Base-by-base conservation (phyloP, 2,888 invertebrate genomes). In the Drosophila sordidapex region DNA sequence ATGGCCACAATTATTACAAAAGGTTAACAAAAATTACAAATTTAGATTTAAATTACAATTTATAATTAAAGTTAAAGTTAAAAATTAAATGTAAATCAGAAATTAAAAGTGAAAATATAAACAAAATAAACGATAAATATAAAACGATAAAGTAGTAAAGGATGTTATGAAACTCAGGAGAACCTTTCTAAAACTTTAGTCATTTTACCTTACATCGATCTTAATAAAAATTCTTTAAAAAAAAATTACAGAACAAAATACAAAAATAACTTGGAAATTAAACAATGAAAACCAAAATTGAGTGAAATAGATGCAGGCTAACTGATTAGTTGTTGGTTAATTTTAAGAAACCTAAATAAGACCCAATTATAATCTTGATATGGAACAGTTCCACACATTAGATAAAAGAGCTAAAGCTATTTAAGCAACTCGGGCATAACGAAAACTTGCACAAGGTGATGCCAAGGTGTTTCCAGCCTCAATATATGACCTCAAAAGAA, bases 401-500 rank as follows among this genome's bases (percentile, higher is more conserved):
- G 21, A 18, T 38, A 18, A 18, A 25, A 18, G 31, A 54, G 33
- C n/a, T 54, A 0, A 4, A 43, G 62, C 54, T 51, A 51, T 65
- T 18, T 27, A 25, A n/a, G 27, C 29, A 46, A 27, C 21, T 35
- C 54, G 18, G 40, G 33, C 58, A 65, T 65, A 54, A 48, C 46
- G 36, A 63, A 63, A 72, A 48, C 29, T 31, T 54, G 36, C 27
- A 51, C 48, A 70, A 74, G 60, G 57, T 73, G 35, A 73, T 15
- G n/a, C 21, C 51, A 51, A 53, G 60, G 25, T 25, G 36, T 13
- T 65, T 33, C 33, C 29, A 43, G n/a, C 46, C 35, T 27, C 52
- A 48, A 53, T 49, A 38, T 46, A 51, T 64, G 80, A 79, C 61
- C 71, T 76, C 63, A 70, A 49, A 52, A 33, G 35, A 51, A 51